Percentiles rank a stretch among this genome's conserved stretches.
phyloP scores from a whole-genome alignment of 2,797 vertebrate genomes.

The Thalassophryne amazonica region DNA sequence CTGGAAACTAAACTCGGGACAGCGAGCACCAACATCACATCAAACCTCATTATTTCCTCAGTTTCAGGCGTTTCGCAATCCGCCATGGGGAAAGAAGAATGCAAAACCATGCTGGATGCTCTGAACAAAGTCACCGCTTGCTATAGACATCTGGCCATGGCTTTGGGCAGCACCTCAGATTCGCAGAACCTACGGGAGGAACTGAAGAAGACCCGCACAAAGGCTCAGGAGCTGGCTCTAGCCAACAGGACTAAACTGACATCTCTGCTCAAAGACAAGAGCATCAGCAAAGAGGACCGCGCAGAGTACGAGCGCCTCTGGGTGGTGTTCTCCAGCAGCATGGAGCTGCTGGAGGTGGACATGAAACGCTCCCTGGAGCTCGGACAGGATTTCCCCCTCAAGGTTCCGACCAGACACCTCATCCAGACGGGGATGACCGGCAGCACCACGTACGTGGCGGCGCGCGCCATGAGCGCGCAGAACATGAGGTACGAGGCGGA shows the following conservation, averaged over 20 bases:
- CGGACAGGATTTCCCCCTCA: conserved; percentile 90
- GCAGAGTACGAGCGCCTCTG: conserved; percentile 94
- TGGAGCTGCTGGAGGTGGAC: conserved; percentile 95
- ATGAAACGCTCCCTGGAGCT: conserved; percentile 93
- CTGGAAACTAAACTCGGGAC: conserved; percentile 50
- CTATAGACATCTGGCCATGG: conserved; percentile 92
- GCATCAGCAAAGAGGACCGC: conserved; percentile 85
- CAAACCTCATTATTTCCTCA: not conserved
- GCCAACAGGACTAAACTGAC: conserved; percentile 88
- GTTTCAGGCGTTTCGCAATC: not conserved
- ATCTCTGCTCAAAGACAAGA: conserved; percentile 85
- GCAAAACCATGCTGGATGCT: conserved; percentile 93
- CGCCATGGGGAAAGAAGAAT: conserved; percentile 90
- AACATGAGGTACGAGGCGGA: conserved; percentile 92
- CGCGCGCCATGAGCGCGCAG: conserved; percentile 91
- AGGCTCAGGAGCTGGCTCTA: conserved; percentile 91
- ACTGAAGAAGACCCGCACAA: conserved; percentile 89
- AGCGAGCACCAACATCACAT: conserved; percentile 11
- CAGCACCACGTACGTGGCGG: conserved; percentile 85
- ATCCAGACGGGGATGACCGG: conserved; percentile 95
- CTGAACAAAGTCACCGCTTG: conserved; percentile 93
- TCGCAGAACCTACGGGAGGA: conserved; percentile 94
- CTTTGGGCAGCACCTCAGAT: conserved; percentile 93
- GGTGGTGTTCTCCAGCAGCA: conserved; percentile 94
- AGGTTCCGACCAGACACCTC: conserved; percentile 88